Percentiles rank a stretch among this genome's conserved stretches.
Evolutionary conservation across 2,888 invertebrate species (phyloP).

Genomic region (Zaprionus lineosus): DNA sequence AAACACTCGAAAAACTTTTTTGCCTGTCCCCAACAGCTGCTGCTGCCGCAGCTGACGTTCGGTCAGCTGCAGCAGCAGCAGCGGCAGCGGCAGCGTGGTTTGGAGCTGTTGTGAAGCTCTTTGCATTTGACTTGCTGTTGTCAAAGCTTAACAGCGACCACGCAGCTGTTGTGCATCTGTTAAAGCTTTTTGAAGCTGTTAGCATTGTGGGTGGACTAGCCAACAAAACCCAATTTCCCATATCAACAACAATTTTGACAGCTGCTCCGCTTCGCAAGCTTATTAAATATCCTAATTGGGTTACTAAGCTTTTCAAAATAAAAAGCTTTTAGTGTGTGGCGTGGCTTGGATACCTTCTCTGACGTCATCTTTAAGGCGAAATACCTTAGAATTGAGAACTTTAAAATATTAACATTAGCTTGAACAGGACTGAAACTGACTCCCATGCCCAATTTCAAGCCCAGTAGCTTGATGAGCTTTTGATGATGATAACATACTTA

Average conservation of each 20-base stretch:
- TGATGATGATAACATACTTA: conserved; percentile 28
- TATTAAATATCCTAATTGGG: conserved; percentile 43
- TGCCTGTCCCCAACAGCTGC: conserved; percentile 44
- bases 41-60: conserved; percentile 32
- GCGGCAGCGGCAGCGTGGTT: conserved; percentile 12
- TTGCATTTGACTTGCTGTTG: conserved; percentile 47
- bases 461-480: conserved; percentile 59
- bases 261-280: conserved; percentile 37
- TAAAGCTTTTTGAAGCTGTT: conserved; percentile 46
- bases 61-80: conserved; percentile 41
- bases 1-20: conserved; percentile 62
- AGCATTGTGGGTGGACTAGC: conserved; percentile 36
- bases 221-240: no score
- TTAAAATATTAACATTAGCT: conserved; percentile 31
- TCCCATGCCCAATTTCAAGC: conserved; percentile 19
- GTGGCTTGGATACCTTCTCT: conserved; percentile 5
- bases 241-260: conserved; percentile 24
- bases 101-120: conserved; percentile 46
- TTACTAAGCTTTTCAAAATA: conserved; percentile 7
- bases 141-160: conserved; percentile 45
- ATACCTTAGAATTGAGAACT: conserved; percentile 12
- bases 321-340: conserved; percentile 25
- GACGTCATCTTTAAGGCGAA: conserved; percentile 44
- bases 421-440: conserved; percentile 4
- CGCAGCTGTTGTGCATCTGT: conserved; percentile 43